Conservation (phyloP, 2,113 vertebrate species). For the Fukomys damarensis region DNA sequence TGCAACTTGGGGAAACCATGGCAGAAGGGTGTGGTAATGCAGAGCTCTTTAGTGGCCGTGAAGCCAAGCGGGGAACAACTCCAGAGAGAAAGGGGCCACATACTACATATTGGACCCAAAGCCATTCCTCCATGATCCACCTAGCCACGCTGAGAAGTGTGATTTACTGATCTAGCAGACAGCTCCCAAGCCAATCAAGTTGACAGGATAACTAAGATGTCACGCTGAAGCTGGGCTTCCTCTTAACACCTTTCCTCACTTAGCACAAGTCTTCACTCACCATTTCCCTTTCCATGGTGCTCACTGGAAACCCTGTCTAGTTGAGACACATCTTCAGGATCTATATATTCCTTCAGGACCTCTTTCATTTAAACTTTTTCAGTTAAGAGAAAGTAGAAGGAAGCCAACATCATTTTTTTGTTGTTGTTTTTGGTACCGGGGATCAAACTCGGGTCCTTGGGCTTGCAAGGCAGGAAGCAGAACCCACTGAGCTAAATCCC, state of each 20-base stretch:
- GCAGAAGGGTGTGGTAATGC: neutral
- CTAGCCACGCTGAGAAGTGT: neutral
- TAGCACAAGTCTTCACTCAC: neutral
- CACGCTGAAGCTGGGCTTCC: neutral
- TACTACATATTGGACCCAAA: neutral
- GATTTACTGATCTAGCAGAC: neutral
- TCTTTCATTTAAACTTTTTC: neutral
- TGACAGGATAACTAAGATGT: neutral
- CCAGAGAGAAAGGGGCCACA: neutral
- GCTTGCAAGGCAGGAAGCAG: no score
- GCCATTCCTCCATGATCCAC: neutral
- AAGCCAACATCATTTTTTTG: no score
- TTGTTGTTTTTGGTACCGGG: no score
- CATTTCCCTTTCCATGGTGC: neutral
- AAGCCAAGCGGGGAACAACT: neutral
- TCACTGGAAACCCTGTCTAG: no score
- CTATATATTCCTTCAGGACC: no score
- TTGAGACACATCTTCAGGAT: neutral
- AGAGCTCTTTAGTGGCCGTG: no score
- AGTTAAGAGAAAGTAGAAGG: neutral
- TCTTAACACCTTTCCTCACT: rapidly evolving
- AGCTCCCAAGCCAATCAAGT: neutral
- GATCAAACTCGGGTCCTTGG: no score
- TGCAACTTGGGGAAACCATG: neutral
- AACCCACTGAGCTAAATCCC: no score